These are phyloP conservation scores for Alcis repandata DNA, from an alignment of 2,888 invertebrate species.

Conservation along the genomic window DNA sequence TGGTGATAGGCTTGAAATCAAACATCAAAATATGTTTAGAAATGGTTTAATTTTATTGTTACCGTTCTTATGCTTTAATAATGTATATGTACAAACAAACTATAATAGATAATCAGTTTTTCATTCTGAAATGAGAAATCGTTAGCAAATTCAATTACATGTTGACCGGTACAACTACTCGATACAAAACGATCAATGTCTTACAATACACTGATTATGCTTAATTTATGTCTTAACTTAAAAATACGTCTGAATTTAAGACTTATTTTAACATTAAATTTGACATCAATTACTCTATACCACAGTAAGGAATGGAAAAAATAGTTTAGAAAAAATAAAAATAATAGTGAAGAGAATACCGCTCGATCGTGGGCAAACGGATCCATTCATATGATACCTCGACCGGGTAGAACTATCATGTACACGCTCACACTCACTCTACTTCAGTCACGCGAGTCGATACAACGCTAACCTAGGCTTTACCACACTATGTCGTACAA, in stretches of 20 bases:
- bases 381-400: slow-evolving; percentile 58
- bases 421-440: slow-evolving; percentile 59
- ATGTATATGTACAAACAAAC: slow-evolving; percentile 86
- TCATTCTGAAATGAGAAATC: slow-evolving; percentile 82
- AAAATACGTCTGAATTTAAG: slow-evolving; percentile 77
- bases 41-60: slow-evolving; percentile 85
- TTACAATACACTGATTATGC: slow-evolving; percentile 79
- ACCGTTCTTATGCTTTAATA: slow-evolving; percentile 83
- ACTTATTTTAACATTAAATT: slow-evolving; percentile 74
- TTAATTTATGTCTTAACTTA: slow-evolving; percentile 81
- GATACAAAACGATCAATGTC: slow-evolving; percentile 73
- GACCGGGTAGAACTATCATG: slow-evolving; percentile 65
- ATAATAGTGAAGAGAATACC: slow-evolving; percentile 72
- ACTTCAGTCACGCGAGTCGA: slow-evolving; percentile 59
- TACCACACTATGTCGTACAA: slow-evolving; percentile 75
- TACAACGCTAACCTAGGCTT: slow-evolving; percentile 78
- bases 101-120: slow-evolving; percentile 82
- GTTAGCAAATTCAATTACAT: slow-evolving; percentile 76
- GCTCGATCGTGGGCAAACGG: slow-evolving; percentile 61
- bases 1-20: slow-evolving; percentile 21
- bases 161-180: slow-evolving; percentile 64
- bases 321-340: slow-evolving; percentile 74
- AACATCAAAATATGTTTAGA: slow-evolving; percentile 71
- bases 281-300: slow-evolving; percentile 82
- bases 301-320: slow-evolving; percentile 84